Evolutionary conservation across 2,113 vertebrate species (phyloP).

Genomic region (Mesoclemmys tuberculata): DNA sequence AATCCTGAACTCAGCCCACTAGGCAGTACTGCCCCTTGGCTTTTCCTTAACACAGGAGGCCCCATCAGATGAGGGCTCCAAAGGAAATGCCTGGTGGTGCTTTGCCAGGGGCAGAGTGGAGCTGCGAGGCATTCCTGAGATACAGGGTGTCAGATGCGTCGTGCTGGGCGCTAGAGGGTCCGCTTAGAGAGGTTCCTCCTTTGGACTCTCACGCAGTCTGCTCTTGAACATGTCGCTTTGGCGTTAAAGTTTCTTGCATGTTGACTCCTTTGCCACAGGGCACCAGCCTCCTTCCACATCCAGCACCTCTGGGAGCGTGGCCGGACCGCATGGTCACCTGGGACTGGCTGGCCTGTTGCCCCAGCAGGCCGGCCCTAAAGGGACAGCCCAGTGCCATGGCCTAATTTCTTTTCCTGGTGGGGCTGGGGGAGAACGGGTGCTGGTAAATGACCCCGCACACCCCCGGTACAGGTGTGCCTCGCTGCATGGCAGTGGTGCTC

Average conservation of each 20-base stretch:
- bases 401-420: no score
- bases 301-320: background rate
- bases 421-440: no score
- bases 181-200: background rate
- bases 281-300: background rate
- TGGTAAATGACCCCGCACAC: no score
- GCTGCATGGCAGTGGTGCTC: no score
- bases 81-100: background rate
- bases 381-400: no score
- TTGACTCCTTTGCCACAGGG: background rate
- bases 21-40: background rate
- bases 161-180: background rate
- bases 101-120: background rate
- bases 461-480: no score
- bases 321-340: no score
- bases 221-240: background rate
- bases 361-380: no score
- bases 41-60: background rate
- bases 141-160: background rate
- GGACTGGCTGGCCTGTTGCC: no score
- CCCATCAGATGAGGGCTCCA: background rate
- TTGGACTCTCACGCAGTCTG: background rate
- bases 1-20: background rate
- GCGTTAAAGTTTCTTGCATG: background rate
- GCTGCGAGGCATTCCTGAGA: background rate